Evolutionary conservation across 2,113 vertebrate species (phyloP), one percentile per base, ranked within the genome.

Genomic region (Parus major): DNA sequence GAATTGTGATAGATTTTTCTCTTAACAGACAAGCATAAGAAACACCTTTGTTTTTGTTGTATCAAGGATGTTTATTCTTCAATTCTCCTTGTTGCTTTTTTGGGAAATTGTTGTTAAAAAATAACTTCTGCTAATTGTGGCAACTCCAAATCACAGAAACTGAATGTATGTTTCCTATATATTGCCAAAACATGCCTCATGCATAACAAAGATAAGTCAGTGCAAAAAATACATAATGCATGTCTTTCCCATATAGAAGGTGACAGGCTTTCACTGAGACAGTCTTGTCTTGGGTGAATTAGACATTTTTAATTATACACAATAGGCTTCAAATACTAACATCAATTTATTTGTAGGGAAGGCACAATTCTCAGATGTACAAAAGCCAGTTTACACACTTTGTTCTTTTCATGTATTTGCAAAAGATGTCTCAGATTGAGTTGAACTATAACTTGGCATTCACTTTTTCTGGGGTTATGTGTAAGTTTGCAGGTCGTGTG

Each of bases 191-290:
- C 29, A 46, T 68, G 33, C 23, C 49, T 93, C 76, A n/a, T 93
- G 80, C 52, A 83, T 90, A 90, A 95, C 72, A 96, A 94, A 96
- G 82, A 50, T 76, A 76, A 88, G 29, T 64, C 9, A 2, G 41
- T 84, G 56, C 15, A 84, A 88, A 82, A 92, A 86, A 96, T 96
- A 70, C 95, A 96, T 90, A 94, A 97, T 96, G 80, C 93, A 93
- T 93, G 36, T 46, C 13, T 78, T 78, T 75, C 44, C 53, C n/a
- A 44, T 94, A 84, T 86, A 94, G 82, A 69, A 46, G 60, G 64
- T 96, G 93, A 92, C 65, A 94, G 59, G 65, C 41, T 76, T 96
- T 96, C 88, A 52, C 53, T 47, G 41, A 90, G 56, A 59, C 60
- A 60, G 35, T 36, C 56, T 46, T 82, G 44, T 83, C 69, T 83